Evolutionary conservation across 2,113 vertebrate genomes (phyloP).

Genomic region (Halcyon malimbica): DNA sequence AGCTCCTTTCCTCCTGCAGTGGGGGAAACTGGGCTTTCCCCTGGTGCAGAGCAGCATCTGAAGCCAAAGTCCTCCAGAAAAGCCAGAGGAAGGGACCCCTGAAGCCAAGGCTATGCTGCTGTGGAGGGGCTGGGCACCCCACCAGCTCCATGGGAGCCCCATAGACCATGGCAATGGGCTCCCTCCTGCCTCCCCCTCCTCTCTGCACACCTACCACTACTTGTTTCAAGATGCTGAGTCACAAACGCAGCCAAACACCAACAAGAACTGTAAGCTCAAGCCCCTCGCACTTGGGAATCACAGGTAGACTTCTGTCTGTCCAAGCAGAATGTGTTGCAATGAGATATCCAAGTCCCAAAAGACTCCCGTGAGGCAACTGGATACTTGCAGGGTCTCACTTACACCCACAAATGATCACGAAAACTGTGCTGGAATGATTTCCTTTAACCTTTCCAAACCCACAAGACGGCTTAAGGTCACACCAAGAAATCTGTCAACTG

Average conservation of each 20-base stretch:
- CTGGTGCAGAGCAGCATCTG: neutral
- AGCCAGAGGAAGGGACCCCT: neutral
- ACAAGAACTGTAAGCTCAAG: neutral
- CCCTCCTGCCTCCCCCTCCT: neutral
- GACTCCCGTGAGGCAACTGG: neutral
- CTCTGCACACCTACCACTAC: neutral
- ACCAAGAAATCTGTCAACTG: neutral
- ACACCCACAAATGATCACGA: neutral
- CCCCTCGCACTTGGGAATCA: neutral
- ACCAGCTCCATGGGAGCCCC: neutral
- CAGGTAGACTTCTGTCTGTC: neutral
- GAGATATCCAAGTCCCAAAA: neutral
- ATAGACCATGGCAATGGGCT: fast-evolving
- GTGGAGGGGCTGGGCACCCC: neutral
- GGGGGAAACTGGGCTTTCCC: fast-evolving
- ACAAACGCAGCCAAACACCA: neutral
- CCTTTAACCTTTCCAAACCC: neutral
- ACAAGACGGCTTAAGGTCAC: neutral
- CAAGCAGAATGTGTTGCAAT: neutral
- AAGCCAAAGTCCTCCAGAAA: neutral
- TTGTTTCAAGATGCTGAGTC: neutral
- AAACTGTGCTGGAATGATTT: neutral
- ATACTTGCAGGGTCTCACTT: neutral
- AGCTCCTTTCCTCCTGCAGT: fast-evolving
- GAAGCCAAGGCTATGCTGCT: neutral